Percentiles rank a stretch among this genome's conserved stretches.
Evolutionary conservation across 35 echinoderm and acorn worm genomes (phyloP).

Genomic region (Strongylocentrotus purpuratus): DNA sequence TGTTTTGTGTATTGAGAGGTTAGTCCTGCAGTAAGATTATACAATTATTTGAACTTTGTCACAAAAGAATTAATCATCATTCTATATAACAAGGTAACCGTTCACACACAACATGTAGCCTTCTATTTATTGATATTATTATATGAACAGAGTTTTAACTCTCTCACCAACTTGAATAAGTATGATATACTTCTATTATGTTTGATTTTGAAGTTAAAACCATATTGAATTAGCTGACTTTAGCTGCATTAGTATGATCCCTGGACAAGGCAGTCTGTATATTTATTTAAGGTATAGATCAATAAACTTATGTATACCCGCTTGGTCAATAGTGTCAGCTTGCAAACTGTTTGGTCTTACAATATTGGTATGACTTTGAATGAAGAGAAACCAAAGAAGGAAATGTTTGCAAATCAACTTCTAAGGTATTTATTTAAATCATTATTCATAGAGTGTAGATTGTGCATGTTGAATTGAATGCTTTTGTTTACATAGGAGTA

Average conservation of each 20-base stretch:
- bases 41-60: too few species aligned
- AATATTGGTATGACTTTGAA: background rate
- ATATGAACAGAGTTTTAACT: too few species aligned
- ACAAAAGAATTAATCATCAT: too few species aligned
- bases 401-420: background rate
- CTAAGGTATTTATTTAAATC: background rate
- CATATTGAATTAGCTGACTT: background rate
- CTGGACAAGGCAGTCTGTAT: background rate
- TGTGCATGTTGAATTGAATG: background rate
- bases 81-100: too few species aligned
- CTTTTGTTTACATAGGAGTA: background rate
- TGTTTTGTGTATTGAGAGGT: too few species aligned
- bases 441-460: constrained; percentile 3
- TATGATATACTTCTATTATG: too few species aligned
- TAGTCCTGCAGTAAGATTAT: too few species aligned
- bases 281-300: background rate
- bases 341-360: background rate
- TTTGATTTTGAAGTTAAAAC: too few species aligned
- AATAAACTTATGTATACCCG: background rate
- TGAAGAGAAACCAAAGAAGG: background rate
- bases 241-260: background rate
- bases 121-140: too few species aligned
- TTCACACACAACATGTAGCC: too few species aligned
- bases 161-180: too few species aligned
- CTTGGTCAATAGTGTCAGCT: background rate